Evolutionary conservation across 2,113 vertebrate genomes (phyloP), one percentile per base, ranked within the genome.

Genomic region (Campylorhamphus procurvoides): DNA sequence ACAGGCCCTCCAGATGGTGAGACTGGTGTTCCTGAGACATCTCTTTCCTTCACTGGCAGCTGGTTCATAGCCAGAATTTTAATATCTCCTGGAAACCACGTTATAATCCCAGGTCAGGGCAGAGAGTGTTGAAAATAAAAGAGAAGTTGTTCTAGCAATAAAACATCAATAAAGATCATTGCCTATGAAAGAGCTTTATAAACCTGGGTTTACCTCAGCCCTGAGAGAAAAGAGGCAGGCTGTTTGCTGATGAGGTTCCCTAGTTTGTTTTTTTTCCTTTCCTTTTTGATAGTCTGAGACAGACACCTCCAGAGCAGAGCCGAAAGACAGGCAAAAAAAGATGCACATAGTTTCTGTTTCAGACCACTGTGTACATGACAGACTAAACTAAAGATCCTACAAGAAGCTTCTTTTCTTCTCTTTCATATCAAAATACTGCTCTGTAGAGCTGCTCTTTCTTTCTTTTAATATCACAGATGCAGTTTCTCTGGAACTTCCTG

Each of bases 401-500:
- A 50, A 58, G 52, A 87, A 44, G 53, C 69, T 86, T 22, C 62
- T 39, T 79, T 91, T 85, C 58, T 92, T 90, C 82, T 90, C 35
- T 53, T 55, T 63, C 22, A 1, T 60, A 71, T 79, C 56, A 76
- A 86, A 76, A 12, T 47, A 35, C 15, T 55, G 29, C 40, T 78
- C 85, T 79, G 28, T 25, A 76, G 58, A 93, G 53, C 44, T 93
- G 74, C 69, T 90, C 56, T 78, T 93, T 80, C 46, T 72, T 77
- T 89, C 89, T 86, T 95, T 77, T 53, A 84, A 58, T 89, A 69
- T 58, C 84, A 77, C 69, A 87, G 87, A 33, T 3, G 5, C 64
- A 47, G 77, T 75, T 95, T 89, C 52, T 76, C 62, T 91, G 82
- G 56, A 75, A 89, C 52, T 91, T 97, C 49, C 56, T 75, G 78